Evolutionary conservation across 2,797 vertebrate species (phyloP).

Genomic region (Malacoctenus gilli): DNA sequence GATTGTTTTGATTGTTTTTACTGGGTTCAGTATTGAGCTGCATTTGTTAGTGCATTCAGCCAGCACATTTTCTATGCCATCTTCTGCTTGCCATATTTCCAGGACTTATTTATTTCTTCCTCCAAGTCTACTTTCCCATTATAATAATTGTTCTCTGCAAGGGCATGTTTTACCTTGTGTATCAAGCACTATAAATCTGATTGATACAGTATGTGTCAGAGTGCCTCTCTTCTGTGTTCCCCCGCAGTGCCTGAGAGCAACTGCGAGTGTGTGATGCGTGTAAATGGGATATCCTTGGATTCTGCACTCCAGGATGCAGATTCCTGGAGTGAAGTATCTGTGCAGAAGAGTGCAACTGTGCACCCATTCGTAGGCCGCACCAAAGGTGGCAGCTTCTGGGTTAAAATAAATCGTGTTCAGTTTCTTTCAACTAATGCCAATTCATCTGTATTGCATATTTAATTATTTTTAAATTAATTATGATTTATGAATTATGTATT

Average conservation of each 20-base stretch:
- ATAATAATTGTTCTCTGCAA: background rate
- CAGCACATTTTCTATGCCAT: background rate
- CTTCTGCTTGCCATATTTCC: background rate
- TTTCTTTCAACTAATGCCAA: background rate
- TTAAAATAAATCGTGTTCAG: conserved; percentile 1
- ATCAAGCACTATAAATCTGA: background rate
- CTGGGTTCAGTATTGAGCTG: no score
- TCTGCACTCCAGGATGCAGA: conserved; percentile 1
- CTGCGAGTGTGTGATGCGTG: conserved; percentile 23
- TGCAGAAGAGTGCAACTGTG: background rate
- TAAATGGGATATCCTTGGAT: conserved; percentile 17
- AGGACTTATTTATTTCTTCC: background rate
- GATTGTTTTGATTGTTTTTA: no score
- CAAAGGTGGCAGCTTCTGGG: background rate
- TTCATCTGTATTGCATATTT: conserved; percentile 2
- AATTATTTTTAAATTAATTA: conserved; percentile 14
- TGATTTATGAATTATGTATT: conserved; percentile 9
- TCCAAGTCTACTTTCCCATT: background rate
- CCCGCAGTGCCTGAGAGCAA: no score
- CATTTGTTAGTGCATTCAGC: no score
- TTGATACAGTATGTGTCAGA: conserved; percentile 2
- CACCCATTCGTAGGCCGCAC: background rate
- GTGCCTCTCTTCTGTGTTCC: background rate
- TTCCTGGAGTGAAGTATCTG: conserved; percentile 2
- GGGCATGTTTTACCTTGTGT: background rate